Base-by-base conservation (phyloP, 2,797 vertebrate species). In the Pempheris klunzingeri region DNA sequence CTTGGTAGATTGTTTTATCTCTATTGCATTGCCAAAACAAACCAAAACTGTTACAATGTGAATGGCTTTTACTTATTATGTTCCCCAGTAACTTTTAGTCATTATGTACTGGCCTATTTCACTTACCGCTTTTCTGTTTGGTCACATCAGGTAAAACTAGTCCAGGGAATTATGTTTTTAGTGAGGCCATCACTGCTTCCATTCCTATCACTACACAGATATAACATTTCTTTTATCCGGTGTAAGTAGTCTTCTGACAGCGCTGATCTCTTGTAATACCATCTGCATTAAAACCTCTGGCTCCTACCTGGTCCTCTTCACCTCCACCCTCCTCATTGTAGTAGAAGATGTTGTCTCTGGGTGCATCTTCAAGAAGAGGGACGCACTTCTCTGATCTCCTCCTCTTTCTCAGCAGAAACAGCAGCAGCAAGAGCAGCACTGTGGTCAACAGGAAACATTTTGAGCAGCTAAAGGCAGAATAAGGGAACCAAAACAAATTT, bases 251-350 rank as follows among this genome's bases (percentile, higher is more conserved):
- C 38, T 12, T 12, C 30, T 60, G 20, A 67, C 17, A 47, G 94
- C 0, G 3, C 10, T n/a, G 20, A 36, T 92, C 52, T 95, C 94
- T 1, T 94, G 93, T 50, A 95, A 90, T 60, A 95, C 88, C 60
- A 94, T 91, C 57, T 94, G 93, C 59, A 94, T 94, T 76, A 94
- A 44, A 39, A 15, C 92, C 20, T 95, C 84, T 95, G 94, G 87
- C 93, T 94, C 52, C 93, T 93, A 69, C 96, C 96, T 17, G 93
- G 94, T 93, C 96, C 92, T 89, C 96, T 94, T 72, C 97, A 90
- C 95, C 96, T 92, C 69, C 97, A 0, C 97, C 97, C 82, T 98
- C 97, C 7, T 98, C 97, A 4, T 96, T 93, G 0, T 97, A 98
- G 57, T 87, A 94, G 36, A 97, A 94, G 50, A 99, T 95, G 80